Base-by-base conservation (phyloP, 2,888 invertebrate species). In the Xanthostigma xanthostigma region DNA sequence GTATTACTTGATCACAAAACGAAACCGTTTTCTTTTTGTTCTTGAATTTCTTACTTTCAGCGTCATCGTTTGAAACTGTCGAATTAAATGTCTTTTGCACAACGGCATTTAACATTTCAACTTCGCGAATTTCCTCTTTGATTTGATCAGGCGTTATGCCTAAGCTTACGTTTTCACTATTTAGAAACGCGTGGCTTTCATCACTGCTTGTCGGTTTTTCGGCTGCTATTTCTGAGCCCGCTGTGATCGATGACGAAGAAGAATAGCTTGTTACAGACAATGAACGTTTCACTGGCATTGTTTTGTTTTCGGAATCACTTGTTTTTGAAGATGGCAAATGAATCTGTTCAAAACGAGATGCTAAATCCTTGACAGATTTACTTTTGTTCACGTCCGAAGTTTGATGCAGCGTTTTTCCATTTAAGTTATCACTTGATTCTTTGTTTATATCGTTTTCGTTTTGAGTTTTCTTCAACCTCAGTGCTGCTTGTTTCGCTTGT, bases 11-110 rank as follows among this genome's bases (percentile, higher is more conserved):
- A 64, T 93, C 93, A 60, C 92, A 93, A 66, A 94, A 94, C 0
- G 93, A 92, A 5, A 94, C 94, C 50, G 89, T 90, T 65, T 94
- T 94, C 74, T 92, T 92, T 62, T 89, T 89, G 50, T 82, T 74
- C 45, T 76, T 73, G 9, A 66, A 65, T 56, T 66, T 69, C 49
- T 65, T 67, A 1, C 69, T 65, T 53, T 76, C 77, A 64, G 34
- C 70, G 66, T 55, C 71, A 67, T 58, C 72, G 64, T 46, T 70
- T 64, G 72, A 62, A 67, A 74, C 67, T 61, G 73, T 55, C 33
- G 48, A 48, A 43, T 54, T 52, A 17, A 64, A 51, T 2, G 68
- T 69, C 57, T 73, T 70, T 51, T 73, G 70, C 9, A 75, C 71
- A 53, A 69, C 68, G 2, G 71, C 70, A 54, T 70, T 74, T n/a